Percentiles rank a stretch among this genome's conserved stretches.
These are phyloP conservation scores for Coracias cyanogaster DNA, from an alignment of 2,797 vertebrate genomes.

Conservation along the genomic window DNA sequence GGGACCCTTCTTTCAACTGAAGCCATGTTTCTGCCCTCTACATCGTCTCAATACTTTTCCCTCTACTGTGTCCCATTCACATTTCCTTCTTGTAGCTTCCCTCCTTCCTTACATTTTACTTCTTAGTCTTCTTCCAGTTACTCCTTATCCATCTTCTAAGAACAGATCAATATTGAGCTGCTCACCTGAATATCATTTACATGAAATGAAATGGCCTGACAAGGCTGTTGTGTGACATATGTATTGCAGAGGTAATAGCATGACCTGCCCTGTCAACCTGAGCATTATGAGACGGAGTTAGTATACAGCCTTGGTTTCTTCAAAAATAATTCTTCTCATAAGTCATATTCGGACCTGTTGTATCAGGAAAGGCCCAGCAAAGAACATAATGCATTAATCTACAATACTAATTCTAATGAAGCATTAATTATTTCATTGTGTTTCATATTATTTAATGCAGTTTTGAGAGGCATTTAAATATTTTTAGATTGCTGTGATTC, in stretches of 20 bases:
- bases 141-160: background rate
- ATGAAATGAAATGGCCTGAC: background rate
- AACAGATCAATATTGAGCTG: background rate
- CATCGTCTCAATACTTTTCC: background rate
- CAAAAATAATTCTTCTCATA: background rate
- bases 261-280: background rate
- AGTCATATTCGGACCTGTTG: background rate
- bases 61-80: background rate
- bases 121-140: background rate
- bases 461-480: background rate
- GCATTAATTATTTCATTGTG: background rate
- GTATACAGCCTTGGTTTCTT: background rate
- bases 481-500: background rate
- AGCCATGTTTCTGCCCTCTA: background rate
- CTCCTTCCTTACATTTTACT: background rate
- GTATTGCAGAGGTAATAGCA: background rate
- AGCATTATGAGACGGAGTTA: background rate
- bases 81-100: background rate
- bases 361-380: background rate
- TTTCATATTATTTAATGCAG: background rate
- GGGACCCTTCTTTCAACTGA: background rate
- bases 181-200: background rate
- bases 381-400: background rate
- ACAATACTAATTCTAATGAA: background rate
- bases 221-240: background rate